phyloP scores from a whole-genome alignment of 2,797 vertebrate species.

The Choloepus didactylus region DNA sequence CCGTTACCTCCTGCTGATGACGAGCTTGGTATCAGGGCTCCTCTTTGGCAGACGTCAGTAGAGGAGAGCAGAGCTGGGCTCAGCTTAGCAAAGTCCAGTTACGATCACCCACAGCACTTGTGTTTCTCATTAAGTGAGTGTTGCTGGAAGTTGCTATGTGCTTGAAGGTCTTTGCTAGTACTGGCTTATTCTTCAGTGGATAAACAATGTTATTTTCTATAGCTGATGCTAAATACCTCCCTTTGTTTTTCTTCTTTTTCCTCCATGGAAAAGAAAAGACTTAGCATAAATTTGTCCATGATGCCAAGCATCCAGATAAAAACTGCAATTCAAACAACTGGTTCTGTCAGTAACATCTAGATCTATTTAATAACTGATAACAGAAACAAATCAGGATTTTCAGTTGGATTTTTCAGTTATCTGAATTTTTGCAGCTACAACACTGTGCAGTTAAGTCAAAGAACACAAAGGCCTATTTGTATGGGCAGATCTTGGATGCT shows the following conservation, averaged over 20 bases:
- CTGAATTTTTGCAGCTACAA: not conserved
- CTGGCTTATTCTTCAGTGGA: conserved; percentile 70
- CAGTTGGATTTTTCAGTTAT: not conserved
- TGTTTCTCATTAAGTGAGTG: conserved; percentile 89
- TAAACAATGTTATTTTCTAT: conserved; percentile 66
- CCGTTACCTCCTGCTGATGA: conserved; percentile 85
- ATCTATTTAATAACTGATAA: not conserved
- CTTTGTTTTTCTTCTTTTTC: conserved; percentile 24
- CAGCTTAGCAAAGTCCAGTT: conserved; percentile 84
- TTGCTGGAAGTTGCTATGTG: conserved; percentile 76
- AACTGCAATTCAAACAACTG: not conserved
- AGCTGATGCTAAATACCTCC: conserved; percentile 69
- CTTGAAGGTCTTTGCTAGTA: conserved; percentile 80
- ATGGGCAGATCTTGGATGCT: conserved; percentile 7
- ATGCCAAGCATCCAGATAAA: conserved; percentile 25
- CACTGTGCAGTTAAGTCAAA: not conserved
- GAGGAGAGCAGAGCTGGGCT: conserved; percentile 83
- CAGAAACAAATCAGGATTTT: not conserved
- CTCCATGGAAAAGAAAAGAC: not conserved
- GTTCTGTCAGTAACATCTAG: not conserved
- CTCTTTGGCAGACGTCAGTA: conserved; percentile 84
- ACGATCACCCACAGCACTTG: conserved; percentile 84
- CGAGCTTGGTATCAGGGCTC: conserved; percentile 84
- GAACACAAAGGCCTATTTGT: conserved; percentile 37
- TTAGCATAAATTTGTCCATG: not conserved